Evolutionary conservation across 2,113 vertebrate genomes (phyloP).

Genomic region (Myotis yumanensis): DNA sequence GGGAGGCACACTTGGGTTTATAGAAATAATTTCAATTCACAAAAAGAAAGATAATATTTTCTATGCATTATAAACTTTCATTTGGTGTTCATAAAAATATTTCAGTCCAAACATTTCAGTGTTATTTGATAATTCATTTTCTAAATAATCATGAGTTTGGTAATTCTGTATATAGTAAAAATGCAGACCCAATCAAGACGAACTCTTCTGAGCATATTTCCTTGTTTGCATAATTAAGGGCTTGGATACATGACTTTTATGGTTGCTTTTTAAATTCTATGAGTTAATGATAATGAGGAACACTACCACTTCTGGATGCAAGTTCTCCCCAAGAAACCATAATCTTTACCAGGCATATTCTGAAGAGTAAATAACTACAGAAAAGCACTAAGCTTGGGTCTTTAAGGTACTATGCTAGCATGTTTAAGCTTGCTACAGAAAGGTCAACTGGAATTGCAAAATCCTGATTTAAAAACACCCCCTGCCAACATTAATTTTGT

Average conservation of each 20-base stretch:
- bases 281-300: conserved; percentile 55
- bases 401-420: background rate
- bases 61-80: background rate
- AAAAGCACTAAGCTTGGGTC: background rate
- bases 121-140: conserved; percentile 10
- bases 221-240: background rate
- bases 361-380: conserved; percentile 29
- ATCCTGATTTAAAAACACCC: conserved; percentile 35
- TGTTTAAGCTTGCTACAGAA: conserved; percentile 27
- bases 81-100: conserved; percentile 36
- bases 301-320: background rate
- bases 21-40: conserved; percentile 7
- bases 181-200: background rate
- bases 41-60: conserved; percentile 6
- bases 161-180: background rate
- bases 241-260: conserved; percentile 21
- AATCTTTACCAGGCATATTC: background rate
- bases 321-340: conserved; percentile 34
- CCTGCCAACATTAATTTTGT: conserved; percentile 55
- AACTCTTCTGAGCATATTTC: background rate
- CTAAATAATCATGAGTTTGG: conserved; percentile 28
- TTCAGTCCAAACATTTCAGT: background rate
- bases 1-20: background rate
- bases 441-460: conserved; percentile 14
- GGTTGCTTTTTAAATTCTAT: conserved; percentile 28